Percentiles rank a stretch among this genome's conserved stretches.
These are phyloP conservation scores for Magallana ariakensis DNA, from an alignment of 1,140 invertebrate species.

Conservation along the genomic window DNA sequence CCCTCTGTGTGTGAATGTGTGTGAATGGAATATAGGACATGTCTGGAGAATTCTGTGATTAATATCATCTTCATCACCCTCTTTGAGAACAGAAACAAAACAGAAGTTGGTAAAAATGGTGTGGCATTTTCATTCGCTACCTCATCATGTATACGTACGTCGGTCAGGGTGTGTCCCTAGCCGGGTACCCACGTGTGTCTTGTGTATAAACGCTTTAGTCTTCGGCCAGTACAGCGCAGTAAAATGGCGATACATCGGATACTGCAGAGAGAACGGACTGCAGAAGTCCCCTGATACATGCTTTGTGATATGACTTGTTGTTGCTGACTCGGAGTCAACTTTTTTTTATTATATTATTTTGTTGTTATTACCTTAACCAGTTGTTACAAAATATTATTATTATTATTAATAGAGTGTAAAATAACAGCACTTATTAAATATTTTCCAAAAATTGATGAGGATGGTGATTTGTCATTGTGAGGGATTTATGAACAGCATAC, in stretches of 20 bases:
- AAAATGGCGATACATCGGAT: not conserved
- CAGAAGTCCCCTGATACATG: not conserved
- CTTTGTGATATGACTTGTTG: conserved; percentile 30
- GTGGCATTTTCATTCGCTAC: conserved; percentile 35
- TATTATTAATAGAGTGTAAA: conserved; percentile 3
- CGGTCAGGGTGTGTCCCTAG: not conserved
- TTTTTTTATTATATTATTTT: conserved; percentile 26
- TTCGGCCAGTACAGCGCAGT: conserved; percentile 17
- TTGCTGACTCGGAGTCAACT: conserved; percentile 16
- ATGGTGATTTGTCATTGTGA: not conserved
- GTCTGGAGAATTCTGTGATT: not conserved
- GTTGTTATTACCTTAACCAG: conserved; percentile 21
- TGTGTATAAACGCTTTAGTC: conserved; percentile 24
- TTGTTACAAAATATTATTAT: conserved; percentile 34
- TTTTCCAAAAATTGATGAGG: conserved; percentile 22
- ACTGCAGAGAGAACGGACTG: not conserved
- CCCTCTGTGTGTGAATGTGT: conserved; percentile 21
- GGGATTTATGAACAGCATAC: not conserved
- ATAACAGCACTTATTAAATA: conserved; percentile 21
- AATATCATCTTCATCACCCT: not conserved
- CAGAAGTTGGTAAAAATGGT: not conserved
- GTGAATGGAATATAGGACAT: conserved; percentile 3
- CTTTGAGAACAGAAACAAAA: not conserved
- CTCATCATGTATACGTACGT: not conserved
- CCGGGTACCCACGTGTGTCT: not conserved